Percentiles rank a stretch among this genome's conserved stretches.
phyloP scores from a whole-genome alignment of 1,140 invertebrate genomes.

The Triops longicaudatus region DNA sequence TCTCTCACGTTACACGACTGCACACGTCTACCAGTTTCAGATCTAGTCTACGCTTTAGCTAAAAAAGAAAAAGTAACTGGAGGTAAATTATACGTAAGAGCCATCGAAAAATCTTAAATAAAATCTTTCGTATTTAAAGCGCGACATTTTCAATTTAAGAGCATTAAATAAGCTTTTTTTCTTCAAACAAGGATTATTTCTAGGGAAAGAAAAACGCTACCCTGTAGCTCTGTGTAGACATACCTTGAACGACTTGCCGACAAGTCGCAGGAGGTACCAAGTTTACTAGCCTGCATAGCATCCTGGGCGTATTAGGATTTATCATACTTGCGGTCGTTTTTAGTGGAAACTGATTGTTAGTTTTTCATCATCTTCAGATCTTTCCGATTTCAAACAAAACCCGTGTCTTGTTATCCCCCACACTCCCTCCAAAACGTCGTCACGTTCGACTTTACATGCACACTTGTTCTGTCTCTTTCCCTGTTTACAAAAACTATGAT shows the following conservation, averaged over 20 bases:
- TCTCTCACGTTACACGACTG: not conserved
- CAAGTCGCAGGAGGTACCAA: not conserved
- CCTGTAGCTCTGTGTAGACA: too few relatives aligned
- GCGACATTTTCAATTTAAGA: not conserved
- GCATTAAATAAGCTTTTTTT: not conserved
- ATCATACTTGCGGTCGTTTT: not conserved
- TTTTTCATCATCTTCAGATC: not conserved
- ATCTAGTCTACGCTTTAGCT: conserved; percentile 15
- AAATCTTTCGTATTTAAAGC: not conserved
- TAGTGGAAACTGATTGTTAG: not conserved
- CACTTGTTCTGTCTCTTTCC: not conserved
- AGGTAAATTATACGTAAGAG: conserved; percentile 4
- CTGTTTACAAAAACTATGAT: not conserved
- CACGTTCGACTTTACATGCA: conserved; percentile 6
- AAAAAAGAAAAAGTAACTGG: not conserved
- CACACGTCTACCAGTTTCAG: conserved; percentile 11
- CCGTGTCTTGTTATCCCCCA: not conserved
- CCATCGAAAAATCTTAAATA: not conserved
- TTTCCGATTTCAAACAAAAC: not conserved
- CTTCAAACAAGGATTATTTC: not conserved
- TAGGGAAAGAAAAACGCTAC: not conserved
- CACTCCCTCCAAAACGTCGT: not conserved
- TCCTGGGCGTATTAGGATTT: not conserved
- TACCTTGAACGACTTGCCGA: not conserved
- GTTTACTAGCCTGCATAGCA: not conserved